Conservation (phyloP, 2,113 vertebrate genomes). For the Rhinichthys klamathensis region DNA sequence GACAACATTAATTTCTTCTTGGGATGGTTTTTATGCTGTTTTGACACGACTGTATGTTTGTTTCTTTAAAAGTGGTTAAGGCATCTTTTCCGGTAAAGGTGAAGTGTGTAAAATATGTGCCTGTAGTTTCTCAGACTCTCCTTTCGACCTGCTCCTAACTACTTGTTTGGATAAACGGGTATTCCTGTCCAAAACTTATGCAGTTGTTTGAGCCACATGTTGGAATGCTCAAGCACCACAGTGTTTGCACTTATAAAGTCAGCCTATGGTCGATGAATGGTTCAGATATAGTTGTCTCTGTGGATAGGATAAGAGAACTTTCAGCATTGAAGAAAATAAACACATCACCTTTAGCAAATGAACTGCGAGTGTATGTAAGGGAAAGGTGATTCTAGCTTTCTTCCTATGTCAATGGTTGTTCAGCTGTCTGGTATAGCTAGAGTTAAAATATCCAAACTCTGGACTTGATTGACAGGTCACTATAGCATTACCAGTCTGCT, state of each 20-base stretch:
- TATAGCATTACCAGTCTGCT: conserved; percentile 60
- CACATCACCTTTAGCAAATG: neutral
- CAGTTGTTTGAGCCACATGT: neutral
- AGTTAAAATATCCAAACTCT: conserved; percentile 82
- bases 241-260: neutral
- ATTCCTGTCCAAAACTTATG: neutral
- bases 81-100: conserved; percentile 51
- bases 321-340: neutral
- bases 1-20: conserved; percentile 20
- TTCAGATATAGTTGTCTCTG: neutral
- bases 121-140: neutral
- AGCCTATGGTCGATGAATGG: neutral
- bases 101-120: neutral
- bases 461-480: conserved; percentile 77
- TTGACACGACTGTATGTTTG: conserved; percentile 38
- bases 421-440: conserved; percentile 75
- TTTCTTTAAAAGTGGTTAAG: conserved; percentile 62
- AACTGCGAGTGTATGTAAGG: neutral
- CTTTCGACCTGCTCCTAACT: neutral
- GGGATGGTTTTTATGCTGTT: conserved; percentile 55
- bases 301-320: neutral
- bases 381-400: neutral
- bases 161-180: neutral
- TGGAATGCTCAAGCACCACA: neutral
- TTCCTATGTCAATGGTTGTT: conserved; percentile 68